These are phyloP conservation scores for Lepisosteus osseus DNA, from an alignment of 2,113 vertebrate genomes.

Conservation along the genomic window DNA sequence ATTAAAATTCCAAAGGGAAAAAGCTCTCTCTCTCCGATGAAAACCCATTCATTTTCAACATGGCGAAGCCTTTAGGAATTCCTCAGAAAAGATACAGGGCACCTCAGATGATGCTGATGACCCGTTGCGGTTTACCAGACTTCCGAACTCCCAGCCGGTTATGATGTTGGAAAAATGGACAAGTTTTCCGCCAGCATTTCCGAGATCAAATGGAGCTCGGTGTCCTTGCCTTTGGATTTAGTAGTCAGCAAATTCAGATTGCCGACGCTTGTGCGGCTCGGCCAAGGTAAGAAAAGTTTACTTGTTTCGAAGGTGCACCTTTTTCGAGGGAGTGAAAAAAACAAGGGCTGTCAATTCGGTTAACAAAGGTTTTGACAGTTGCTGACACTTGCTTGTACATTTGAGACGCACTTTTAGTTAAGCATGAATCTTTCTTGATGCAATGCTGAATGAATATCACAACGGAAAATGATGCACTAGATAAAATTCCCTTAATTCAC, in stretches of 20 bases:
- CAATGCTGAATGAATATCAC: no score
- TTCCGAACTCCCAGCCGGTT: slow-evolving; percentile 23
- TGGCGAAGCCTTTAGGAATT: slow-evolving; percentile 17
- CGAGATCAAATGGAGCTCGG: slow-evolving; percentile 84
- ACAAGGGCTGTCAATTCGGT: no score
- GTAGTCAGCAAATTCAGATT: slow-evolving; percentile 89
- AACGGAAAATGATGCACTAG: no score
- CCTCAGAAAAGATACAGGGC: slow-evolving; percentile 2
- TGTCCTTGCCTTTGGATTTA: slow-evolving; percentile 83
- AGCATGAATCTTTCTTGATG: no score
- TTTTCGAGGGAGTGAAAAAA: no score
- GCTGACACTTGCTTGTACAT: no score
- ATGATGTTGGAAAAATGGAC: slow-evolving; percentile 77
- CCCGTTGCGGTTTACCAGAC: neutral
- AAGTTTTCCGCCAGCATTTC: slow-evolving; percentile 82
- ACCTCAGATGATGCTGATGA: slow-evolving; percentile 6
- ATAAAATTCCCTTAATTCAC: no score
- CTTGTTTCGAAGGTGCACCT: slow-evolving; percentile 14
- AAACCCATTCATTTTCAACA: slow-evolving; percentile 21
- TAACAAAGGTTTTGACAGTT: no score
- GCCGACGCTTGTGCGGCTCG: slow-evolving; percentile 82
- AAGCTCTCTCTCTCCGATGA: slow-evolving; percentile 11
- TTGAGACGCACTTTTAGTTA: no score
- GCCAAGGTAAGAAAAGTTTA: slow-evolving; percentile 70
- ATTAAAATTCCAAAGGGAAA: slow-evolving; percentile 19